Conservation (phyloP, 2,113 vertebrate species). For the Pelodiscus sinensis region DNA sequence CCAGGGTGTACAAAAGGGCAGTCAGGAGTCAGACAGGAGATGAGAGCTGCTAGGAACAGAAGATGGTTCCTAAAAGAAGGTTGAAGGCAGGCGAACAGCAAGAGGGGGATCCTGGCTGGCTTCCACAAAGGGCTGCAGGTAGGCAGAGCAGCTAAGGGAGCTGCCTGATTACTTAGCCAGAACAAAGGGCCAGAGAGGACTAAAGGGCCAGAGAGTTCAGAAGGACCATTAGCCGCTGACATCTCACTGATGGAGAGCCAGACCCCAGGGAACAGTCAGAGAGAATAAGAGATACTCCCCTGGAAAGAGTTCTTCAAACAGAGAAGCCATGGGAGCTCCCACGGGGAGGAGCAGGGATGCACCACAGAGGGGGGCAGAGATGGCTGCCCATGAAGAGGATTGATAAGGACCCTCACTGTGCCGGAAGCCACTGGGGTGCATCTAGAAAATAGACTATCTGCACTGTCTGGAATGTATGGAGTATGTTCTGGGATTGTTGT, state of each 20-base stretch:
- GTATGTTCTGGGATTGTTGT: not conserved
- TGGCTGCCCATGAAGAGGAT: not conserved
- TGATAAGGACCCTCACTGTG: not conserved
- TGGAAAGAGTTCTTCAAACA: not conserved
- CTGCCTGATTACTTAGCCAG: not conserved
- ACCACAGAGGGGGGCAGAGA: not conserved
- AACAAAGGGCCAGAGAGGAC: not conserved
- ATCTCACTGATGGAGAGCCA: not conserved
- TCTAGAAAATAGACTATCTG: not conserved
- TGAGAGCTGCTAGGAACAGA: not conserved
- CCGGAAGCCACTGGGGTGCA: not conserved
- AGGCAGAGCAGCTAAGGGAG: not conserved
- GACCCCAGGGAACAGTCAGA: not conserved
- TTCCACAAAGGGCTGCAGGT: not conserved
- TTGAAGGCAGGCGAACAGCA: not conserved
- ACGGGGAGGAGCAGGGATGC: not conserved
- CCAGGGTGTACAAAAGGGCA: not conserved
- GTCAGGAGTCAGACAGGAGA: not conserved
- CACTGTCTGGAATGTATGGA: not conserved
- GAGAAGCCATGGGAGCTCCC: not conserved
- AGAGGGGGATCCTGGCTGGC: not conserved
- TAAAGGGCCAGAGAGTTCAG: not conserved
- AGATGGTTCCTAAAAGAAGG: not conserved
- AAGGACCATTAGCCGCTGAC: not conserved
- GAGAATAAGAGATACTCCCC: not conserved